Evolutionary conservation across 2,797 vertebrate genomes (phyloP), one percentile per base, ranked within the genome.

Genomic region (Myripristis jacobus): DNA sequence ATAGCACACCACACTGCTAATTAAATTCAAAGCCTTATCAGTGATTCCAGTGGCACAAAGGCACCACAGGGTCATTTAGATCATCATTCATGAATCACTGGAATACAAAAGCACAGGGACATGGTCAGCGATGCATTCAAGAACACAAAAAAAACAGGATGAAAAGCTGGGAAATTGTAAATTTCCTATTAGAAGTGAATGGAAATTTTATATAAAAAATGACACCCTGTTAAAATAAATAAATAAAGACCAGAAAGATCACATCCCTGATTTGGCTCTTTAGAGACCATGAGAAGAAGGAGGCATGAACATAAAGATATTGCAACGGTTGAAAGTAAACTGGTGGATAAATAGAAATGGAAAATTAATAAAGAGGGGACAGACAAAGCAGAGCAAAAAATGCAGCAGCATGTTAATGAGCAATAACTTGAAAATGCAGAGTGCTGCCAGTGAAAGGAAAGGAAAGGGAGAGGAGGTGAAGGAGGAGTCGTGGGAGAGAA

Each of bases 21-120:
- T 85, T 83, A 68, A 71, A 88, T 67, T 55, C 73, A 73, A 64
- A 75, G 77, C 41, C 77, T 84, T 56, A 85, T 88, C 84, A 75
- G 80, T 67, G 67, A 82, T 77, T 86, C 74, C 41, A 66, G 63
- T 51, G 75, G 70, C 75, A 75, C 53, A 64, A 55, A 79, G 77
- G 27, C 75, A 71, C 71, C 75, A 83, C 59, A 25, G 75, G 62
- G 65, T 82, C 73, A 78, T 78, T 75, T 27, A 56, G 80, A 68
- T 81, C 50, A 44, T 16, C 44, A 74, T 68, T 75, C 63, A 79
- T 68, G 77, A 70, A 81, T 73, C 54, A 73, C 50, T 24, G 9
- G 34, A 59, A 75, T 43, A 43, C 46, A 71, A 24, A 56, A 64
- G 44, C 53, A 41, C 62, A 77, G 29, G 25, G 57, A 69, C 43